These are phyloP conservation scores for Capitella teleta DNA, from an alignment of 1,140 invertebrate genomes.

Conservation along the genomic window DNA sequence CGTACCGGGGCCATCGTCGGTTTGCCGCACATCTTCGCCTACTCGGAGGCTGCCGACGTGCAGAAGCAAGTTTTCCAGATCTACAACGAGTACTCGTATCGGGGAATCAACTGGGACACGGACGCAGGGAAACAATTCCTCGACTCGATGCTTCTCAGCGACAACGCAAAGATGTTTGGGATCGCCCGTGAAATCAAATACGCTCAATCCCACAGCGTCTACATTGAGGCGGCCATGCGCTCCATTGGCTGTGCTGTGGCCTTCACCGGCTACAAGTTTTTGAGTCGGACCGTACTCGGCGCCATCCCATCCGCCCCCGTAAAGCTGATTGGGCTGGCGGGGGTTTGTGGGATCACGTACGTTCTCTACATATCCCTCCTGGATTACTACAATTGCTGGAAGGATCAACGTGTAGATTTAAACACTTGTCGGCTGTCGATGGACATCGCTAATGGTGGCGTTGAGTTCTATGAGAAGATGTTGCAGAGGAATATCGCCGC, in stretches of 20 bases:
- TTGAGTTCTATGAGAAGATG: constrained; percentile 62
- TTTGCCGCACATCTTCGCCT: constrained; percentile 53
- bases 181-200: constrained; percentile 60
- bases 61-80: constrained; percentile 37
- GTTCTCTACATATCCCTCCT: constrained; percentile 53
- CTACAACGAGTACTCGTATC: constrained; percentile 11
- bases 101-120: constrained; percentile 50
- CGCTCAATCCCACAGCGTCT: constrained; percentile 47
- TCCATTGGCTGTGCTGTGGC: not conserved
- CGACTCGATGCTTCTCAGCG: constrained; percentile 55
- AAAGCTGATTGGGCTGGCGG: not conserved
- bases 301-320: not conserved
- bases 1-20: constrained; percentile 51
- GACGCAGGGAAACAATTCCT: constrained; percentile 51
- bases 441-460: constrained; percentile 57
- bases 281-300: not conserved
- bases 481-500: constrained; percentile 61
- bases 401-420: constrained; percentile 52
- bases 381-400: constrained; percentile 50
- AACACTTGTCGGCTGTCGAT: constrained; percentile 48
- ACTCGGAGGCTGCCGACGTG: constrained; percentile 39
- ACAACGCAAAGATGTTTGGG: constrained; percentile 64
- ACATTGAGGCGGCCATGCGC: constrained; percentile 46
- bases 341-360: not conserved
- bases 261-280: not conserved